phyloP scores from a whole-genome alignment of 2,797 vertebrate genomes.

The Acomys russatus region DNA sequence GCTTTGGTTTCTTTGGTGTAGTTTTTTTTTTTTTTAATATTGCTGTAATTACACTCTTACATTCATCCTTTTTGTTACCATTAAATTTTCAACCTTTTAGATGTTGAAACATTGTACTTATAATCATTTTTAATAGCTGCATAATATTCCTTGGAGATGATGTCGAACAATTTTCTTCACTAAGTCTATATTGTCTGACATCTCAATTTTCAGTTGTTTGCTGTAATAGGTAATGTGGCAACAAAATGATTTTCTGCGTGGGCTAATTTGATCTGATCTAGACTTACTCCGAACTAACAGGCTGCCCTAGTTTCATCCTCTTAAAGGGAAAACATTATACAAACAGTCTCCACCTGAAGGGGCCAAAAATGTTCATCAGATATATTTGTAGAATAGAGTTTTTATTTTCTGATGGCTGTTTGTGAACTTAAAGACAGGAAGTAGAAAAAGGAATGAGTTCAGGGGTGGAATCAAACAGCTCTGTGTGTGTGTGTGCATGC shows the following conservation, averaged over 20 bases:
- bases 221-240: slow-evolving; percentile 57
- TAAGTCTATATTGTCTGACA: slow-evolving; percentile 22
- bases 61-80: slow-evolving; percentile 42
- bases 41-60: slow-evolving; percentile 56
- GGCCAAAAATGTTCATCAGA: not conserved
- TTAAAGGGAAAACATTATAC: slow-evolving; percentile 42
- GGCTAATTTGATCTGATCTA: slow-evolving; percentile 57
- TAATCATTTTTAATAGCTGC: slow-evolving; percentile 72
- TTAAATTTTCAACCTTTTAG: slow-evolving; percentile 61
- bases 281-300: slow-evolving; percentile 55
- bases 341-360: not conserved
- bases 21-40: slow-evolving; percentile 1
- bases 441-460: slow-evolving; percentile 1
- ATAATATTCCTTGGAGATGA: slow-evolving; percentile 70
- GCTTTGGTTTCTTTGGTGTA: not conserved
- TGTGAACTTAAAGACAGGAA: slow-evolving; percentile 7
- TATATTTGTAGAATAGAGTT: not conserved
- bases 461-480: not conserved
- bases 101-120: slow-evolving; percentile 50
- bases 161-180: slow-evolving; percentile 58
- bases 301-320: slow-evolving; percentile 15
- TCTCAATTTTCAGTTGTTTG: slow-evolving; percentile 47
- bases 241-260: slow-evolving; percentile 46
- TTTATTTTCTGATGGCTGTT: slow-evolving; percentile 14
- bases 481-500: not conserved